Percentiles rank a stretch among this genome's conserved stretches.
phyloP scores from a whole-genome alignment of 2,113 vertebrate genomes.

The Osmerus eperlanus region DNA sequence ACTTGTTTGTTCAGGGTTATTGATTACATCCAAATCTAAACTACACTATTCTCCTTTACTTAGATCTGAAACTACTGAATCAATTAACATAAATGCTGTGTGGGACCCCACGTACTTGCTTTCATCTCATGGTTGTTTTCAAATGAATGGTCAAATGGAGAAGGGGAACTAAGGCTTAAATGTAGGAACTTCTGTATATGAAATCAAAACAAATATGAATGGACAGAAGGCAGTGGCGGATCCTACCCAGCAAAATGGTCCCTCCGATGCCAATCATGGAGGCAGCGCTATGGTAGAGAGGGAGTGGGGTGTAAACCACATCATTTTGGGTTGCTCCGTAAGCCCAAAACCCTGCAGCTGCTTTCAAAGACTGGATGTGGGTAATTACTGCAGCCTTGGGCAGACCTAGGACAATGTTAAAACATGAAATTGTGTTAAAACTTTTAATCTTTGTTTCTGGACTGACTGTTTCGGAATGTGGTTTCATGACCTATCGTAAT shows the following conservation, averaged over 20 bases:
- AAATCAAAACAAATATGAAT: not conserved
- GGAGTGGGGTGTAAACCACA: conserved; percentile 84
- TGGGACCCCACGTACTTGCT: no score
- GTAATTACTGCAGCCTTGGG: conserved; percentile 92
- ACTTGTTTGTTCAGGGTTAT: no score
- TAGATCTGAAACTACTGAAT: no score
- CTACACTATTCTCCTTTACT: no score
- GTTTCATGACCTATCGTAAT: no score
- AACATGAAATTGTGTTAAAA: not conserved
- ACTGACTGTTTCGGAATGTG: no score
- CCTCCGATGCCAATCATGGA: conserved; percentile 88
- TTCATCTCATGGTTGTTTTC: no score
- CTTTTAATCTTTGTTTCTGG: no score
- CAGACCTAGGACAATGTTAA: conserved; percentile 72
- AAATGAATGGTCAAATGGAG: no score
- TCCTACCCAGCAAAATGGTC: conserved; percentile 85
- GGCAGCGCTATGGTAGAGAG: conserved; percentile 89
- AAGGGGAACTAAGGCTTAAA: no score
- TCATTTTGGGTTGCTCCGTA: conserved; percentile 80
- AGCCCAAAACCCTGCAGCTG: conserved; percentile 77
- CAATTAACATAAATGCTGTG: no score
- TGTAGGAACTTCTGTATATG: not conserved
- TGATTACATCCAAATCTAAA: no score
- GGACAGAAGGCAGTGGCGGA: not conserved
- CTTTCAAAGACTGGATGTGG: conserved; percentile 80